A percentile compares a stretch with the other conserved stretches of the same genome.
Evolutionary conservation across 1,140 invertebrate species (phyloP).

Genomic region (Sarcophaga peregrina): DNA sequence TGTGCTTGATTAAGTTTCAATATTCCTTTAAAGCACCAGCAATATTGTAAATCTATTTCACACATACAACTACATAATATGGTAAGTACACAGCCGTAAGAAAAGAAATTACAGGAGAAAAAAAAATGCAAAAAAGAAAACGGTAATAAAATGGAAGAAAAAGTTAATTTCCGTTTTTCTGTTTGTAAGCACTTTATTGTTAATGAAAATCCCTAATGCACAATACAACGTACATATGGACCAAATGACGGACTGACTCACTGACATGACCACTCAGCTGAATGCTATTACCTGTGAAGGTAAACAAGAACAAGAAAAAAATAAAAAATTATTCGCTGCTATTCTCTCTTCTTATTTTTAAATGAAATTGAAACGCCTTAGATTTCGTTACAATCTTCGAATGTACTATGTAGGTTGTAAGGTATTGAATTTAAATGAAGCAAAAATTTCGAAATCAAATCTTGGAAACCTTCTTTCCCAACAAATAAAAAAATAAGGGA

Average conservation of each 20-base stretch:
- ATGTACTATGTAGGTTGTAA: neutral
- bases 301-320: neutral
- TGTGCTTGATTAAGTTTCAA: too few species aligned
- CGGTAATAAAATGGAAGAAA: neutral
- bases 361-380: slow-evolving; percentile 1
- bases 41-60: too few species aligned
- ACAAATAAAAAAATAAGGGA: too few species aligned
- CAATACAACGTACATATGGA: neutral
- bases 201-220: slow-evolving; percentile 21
- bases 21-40: too few species aligned
- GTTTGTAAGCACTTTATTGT: slow-evolving; percentile 24
- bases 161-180: slow-evolving; percentile 35
- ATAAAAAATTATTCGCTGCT: neutral
- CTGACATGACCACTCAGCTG: too few species aligned
- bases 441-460: too few species aligned
- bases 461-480: too few species aligned
- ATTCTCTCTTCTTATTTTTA: neutral
- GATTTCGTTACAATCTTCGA: neutral
- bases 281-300: neutral
- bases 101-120: too few species aligned
- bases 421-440: too few species aligned
- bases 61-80: too few species aligned
- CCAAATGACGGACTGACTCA: neutral
- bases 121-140: slow-evolving; percentile 20
- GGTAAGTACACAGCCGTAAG: too few species aligned